Conservation (phyloP, 1,140 invertebrate species). For the Drosophila melanica region DNA sequence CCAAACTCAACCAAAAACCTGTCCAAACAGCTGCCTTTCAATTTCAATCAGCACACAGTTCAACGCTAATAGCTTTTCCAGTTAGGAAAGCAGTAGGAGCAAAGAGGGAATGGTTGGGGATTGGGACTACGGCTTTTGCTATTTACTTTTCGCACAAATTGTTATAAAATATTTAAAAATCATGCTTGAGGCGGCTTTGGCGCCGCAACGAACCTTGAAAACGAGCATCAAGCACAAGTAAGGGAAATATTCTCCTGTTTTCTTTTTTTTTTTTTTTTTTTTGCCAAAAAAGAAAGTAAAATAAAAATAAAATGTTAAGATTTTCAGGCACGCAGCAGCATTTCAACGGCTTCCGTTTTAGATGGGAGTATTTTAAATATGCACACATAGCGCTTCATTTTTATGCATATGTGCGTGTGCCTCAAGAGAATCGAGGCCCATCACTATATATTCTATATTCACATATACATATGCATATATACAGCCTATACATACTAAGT, state of each 20-base stretch:
- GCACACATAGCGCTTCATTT: constrained; percentile 45
- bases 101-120: background rate
- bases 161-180: constrained; percentile 82
- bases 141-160: constrained; percentile 60
- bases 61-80: constrained; percentile 44
- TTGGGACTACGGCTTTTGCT: constrained; percentile 15
- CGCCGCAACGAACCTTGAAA: constrained; percentile 57
- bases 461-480: background rate
- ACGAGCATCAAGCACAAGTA: constrained; percentile 22
- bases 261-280: background rate
- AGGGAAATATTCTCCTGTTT: constrained; percentile 12
- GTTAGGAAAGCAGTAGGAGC: constrained; percentile 18
- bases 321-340: constrained; percentile 34
- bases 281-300: background rate
- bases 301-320: constrained; percentile 33
- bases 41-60: constrained; percentile 59
- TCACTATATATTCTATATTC: constrained; percentile 21
- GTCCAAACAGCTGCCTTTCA: constrained; percentile 60
- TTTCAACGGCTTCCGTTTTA: constrained; percentile 30
- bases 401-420: constrained; percentile 22
- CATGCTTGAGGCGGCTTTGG: constrained; percentile 41
- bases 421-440: constrained; percentile 53
- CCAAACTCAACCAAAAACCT: constrained; percentile 31
- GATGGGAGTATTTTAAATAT: constrained; percentile 53
- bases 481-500: constrained; percentile 23